These are phyloP conservation scores for Ariolimax columbianus DNA, from an alignment of 2,888 invertebrate genomes.

Conservation along the genomic window DNA sequence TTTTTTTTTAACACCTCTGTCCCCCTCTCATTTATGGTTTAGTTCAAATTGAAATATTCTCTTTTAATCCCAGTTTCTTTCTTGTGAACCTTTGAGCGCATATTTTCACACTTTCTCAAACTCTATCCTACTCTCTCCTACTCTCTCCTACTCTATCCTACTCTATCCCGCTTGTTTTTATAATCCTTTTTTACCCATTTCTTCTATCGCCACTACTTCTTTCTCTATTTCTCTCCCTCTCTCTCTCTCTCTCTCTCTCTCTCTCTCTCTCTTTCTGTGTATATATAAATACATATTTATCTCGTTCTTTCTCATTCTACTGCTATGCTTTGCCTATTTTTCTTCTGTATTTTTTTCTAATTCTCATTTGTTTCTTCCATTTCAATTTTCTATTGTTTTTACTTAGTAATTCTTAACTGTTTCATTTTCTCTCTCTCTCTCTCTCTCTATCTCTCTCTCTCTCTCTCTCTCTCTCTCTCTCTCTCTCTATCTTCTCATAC, in stretches of 20 bases:
- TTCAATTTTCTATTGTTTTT: not conserved
- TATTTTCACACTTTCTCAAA: too few relatives aligned
- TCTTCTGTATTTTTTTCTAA: not conserved
- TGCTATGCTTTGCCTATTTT: not conserved
- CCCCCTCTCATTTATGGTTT: too few relatives aligned
- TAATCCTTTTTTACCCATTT: not conserved
- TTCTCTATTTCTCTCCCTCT: not conserved
- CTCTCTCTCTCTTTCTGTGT: not conserved
- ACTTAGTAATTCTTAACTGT: not conserved
- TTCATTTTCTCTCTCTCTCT: not conserved
- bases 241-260: constrained; percentile 4
- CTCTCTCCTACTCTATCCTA: not conserved
- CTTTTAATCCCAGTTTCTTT: too few relatives aligned
- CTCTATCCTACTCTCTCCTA: too few relatives aligned
- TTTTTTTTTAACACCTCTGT: too few relatives aligned
- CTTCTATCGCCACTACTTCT: not conserved
- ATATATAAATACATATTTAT: not conserved
- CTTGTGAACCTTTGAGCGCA: too few relatives aligned
- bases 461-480: not conserved
- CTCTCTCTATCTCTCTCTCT: not conserved
- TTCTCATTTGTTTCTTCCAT: not conserved
- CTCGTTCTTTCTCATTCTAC: not conserved
- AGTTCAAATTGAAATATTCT: too few relatives aligned
- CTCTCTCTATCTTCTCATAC: not conserved
- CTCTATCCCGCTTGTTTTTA: not conserved